phyloP scores from a whole-genome alignment of 1,140 invertebrate species.

The Drosophila kepulauana region DNA sequence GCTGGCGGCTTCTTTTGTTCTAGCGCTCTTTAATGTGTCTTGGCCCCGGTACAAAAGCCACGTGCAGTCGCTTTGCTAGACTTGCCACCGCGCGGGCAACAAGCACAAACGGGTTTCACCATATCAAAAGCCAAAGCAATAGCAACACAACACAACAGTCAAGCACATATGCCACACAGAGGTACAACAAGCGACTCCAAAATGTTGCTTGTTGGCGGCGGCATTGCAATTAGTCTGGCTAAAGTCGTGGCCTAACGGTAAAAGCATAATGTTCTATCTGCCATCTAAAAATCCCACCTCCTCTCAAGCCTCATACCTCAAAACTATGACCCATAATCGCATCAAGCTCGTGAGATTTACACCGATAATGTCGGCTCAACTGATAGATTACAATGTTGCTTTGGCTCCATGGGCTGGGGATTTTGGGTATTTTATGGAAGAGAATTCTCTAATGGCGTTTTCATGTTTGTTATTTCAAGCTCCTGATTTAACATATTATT shows the following conservation, averaged over 20 bases:
- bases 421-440: conserved; percentile 12
- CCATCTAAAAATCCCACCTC: conserved; percentile 11
- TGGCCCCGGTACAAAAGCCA: conserved; percentile 37
- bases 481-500: conserved; percentile 19
- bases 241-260: conserved; percentile 81
- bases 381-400: conserved; percentile 68
- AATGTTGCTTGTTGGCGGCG: conserved; percentile 9
- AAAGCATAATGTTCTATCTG: conserved; percentile 44
- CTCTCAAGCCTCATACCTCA: conserved; percentile 41
- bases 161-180: conserved; percentile 55
- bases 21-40: conserved; percentile 47
- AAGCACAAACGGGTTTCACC: conserved; percentile 61
- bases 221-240: conserved; percentile 77
- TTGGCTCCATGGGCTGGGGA: background rate
- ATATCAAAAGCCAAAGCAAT: conserved; percentile 2
- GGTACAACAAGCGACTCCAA: conserved; percentile 9
- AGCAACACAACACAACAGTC: too few relatives aligned
- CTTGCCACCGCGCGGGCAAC: conserved; percentile 25
- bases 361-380: conserved; percentile 74
- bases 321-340: conserved; percentile 59
- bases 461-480: conserved; percentile 42
- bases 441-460: conserved; percentile 54
- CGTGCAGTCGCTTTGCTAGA: conserved; percentile 52
- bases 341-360: conserved; percentile 71
- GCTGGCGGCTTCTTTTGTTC: conserved; percentile 52